A percentile compares a stretch with the other conserved stretches of the same genome.
phyloP scores from a whole-genome alignment of 2,888 invertebrate species.

The Rutpela maculata region DNA sequence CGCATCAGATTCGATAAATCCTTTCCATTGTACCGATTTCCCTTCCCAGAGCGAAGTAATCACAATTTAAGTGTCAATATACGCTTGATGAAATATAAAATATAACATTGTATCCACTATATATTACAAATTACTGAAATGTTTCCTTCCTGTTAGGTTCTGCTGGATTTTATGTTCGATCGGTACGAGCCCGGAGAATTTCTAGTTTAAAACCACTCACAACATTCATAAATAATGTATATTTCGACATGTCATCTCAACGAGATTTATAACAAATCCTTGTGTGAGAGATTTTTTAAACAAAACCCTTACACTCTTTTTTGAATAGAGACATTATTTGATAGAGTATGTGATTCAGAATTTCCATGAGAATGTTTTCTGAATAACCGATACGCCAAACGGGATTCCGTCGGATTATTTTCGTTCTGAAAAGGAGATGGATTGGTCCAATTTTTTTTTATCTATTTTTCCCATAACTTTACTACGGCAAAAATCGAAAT shows the following conservation, averaged over 20 bases:
- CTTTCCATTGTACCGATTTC: background rate
- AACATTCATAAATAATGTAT: slow-evolving; percentile 40
- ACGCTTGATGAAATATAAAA: slow-evolving; percentile 7
- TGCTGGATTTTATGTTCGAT: slow-evolving; percentile 17
- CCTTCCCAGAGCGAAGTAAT: background rate
- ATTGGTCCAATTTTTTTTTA: background rate
- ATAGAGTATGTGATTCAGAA: slow-evolving; percentile 22
- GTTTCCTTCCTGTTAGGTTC: slow-evolving; percentile 24
- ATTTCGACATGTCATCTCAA: slow-evolving; percentile 29
- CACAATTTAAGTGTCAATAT: background rate
- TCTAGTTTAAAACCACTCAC: slow-evolving; percentile 21
- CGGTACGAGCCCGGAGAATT: background rate
- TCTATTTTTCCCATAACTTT: background rate
- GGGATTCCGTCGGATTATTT: slow-evolving; percentile 2
- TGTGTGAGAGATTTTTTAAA: slow-evolving; percentile 31
- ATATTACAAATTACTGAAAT: slow-evolving; percentile 20
- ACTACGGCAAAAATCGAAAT: background rate
- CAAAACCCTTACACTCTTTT: slow-evolving; percentile 25
- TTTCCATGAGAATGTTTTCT: slow-evolving; percentile 20
- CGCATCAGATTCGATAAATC: background rate
- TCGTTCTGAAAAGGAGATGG: background rate
- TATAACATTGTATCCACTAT: background rate
- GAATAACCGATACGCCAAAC: background rate
- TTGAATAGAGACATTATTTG: slow-evolving; percentile 29
- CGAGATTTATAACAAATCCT: slow-evolving; percentile 25